A percentile compares a stretch with the other conserved stretches of the same genome.
Conservation (phyloP, 2,113 vertebrate species). For the Hirundichthys speculiger region DNA sequence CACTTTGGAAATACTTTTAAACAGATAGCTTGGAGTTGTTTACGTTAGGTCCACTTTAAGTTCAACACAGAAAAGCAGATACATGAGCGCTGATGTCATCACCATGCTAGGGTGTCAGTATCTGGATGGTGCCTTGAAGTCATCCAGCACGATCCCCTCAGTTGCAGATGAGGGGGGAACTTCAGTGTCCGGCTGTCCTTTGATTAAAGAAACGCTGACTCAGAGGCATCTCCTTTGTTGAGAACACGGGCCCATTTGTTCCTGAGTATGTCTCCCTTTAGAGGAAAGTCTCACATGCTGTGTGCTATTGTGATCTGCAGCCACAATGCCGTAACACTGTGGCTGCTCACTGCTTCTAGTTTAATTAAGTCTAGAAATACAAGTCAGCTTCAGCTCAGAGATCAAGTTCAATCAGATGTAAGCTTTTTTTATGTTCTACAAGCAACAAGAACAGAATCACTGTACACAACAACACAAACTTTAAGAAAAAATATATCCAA, state of each 20-base stretch:
- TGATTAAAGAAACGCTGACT: conserved; percentile 14
- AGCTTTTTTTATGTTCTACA: conserved; percentile 12
- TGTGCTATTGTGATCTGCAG: conserved; percentile 19
- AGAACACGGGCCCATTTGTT: conserved; percentile 37
- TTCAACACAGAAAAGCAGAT: conserved; percentile 39
- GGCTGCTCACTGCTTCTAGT: conserved; percentile 24
- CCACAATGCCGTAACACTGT: conserved; percentile 12
- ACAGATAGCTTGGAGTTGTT: not conserved
- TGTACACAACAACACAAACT: conserved; percentile 18
- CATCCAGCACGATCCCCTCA: conserved; percentile 16
- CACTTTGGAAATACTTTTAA: not conserved
- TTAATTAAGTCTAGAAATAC: conserved; percentile 5
- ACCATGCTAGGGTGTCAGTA: conserved; percentile 1
- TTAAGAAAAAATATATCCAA: conserved; percentile 18
- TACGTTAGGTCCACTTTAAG: conserved; percentile 15
- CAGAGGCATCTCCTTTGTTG: conserved; percentile 21
- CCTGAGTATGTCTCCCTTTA: conserved; percentile 58
- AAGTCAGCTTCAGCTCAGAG: conserved; percentile 5
- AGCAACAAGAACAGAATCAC: conserved; percentile 20
- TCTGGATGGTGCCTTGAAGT: conserved; percentile 13
- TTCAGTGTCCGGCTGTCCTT: not conserved
- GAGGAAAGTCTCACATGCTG: conserved; percentile 18
- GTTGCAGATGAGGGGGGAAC: conserved; percentile 24
- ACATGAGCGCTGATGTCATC: conserved; percentile 14
- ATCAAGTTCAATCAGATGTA: conserved; percentile 12